These are phyloP conservation scores for Lycia hirtaria DNA, from an alignment of 2,888 invertebrate species.

Conservation along the genomic window DNA sequence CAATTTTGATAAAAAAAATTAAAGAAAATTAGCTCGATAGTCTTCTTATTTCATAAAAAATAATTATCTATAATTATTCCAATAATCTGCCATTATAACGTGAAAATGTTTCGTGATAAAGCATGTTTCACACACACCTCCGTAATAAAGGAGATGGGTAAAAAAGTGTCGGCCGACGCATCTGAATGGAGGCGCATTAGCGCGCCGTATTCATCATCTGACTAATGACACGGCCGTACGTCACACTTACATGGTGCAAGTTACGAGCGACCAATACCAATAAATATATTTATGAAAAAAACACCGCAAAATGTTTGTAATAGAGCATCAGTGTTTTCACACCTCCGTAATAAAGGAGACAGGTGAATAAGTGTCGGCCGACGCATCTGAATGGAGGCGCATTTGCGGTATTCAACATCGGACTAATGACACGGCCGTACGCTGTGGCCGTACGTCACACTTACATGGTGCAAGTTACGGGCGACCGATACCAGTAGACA, in stretches of 20 bases:
- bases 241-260: conserved; percentile 59
- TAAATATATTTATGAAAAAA: too few species aligned
- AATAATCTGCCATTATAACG: too few species aligned
- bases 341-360: conserved; percentile 52
- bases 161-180: conserved; percentile 73
- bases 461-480: conserved; percentile 45
- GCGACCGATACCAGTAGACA: too few species aligned
- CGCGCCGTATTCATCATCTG: conserved; percentile 79
- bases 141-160: conserved; percentile 58
- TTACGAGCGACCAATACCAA: conserved; percentile 31
- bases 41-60: too few species aligned
- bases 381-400: conserved; percentile 80
- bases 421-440: conserved; percentile 84
- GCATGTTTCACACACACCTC: conserved; percentile 51
- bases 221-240: conserved; percentile 84
- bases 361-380: conserved; percentile 71
- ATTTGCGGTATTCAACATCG: conserved; percentile 82
- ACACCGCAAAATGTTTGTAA: background rate
- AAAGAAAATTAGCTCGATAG: too few species aligned
- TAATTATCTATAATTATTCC: too few species aligned
- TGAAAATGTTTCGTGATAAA: background rate
- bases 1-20: too few species aligned
- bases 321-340: conserved; percentile 43
- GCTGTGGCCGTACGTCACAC: conserved; percentile 80
- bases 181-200: conserved; percentile 82